phyloP scores from a whole-genome alignment of 2,797 vertebrate species.

The Galago senegalensis region DNA sequence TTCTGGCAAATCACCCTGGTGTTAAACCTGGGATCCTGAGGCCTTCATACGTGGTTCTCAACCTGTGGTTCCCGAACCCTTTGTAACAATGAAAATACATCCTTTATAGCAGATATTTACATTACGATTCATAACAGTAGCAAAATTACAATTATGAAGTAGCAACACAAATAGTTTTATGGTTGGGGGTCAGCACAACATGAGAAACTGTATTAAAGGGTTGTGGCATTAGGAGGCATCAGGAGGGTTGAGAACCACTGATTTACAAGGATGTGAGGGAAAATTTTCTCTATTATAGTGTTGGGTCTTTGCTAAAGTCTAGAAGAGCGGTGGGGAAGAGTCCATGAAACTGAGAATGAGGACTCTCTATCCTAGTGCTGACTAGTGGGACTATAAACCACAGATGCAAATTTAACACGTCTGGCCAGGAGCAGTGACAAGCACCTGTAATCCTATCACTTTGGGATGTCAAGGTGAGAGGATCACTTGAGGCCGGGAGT shows the following conservation, averaged over 20 bases:
- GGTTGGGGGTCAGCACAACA: no score
- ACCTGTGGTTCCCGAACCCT: no score
- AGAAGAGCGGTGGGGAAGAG: not conserved
- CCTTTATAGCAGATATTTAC: no score
- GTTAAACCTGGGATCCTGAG: not conserved
- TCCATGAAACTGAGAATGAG: not conserved
- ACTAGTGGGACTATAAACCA: not conserved
- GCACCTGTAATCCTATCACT: not conserved
- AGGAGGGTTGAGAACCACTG: no score
- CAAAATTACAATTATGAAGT: no score
- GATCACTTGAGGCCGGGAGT: not conserved
- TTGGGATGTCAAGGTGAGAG: not conserved
- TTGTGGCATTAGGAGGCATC: no score
- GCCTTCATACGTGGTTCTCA: not conserved
- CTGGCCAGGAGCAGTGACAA: not conserved
- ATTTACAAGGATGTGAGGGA: not conserved
- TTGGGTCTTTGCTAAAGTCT: not conserved
- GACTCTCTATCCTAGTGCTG: not conserved
- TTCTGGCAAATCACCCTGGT: not conserved
- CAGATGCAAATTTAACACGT: not conserved
- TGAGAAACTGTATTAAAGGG: no score
- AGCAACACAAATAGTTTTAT: no score
- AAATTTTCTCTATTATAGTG: not conserved
- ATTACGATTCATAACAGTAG: no score
- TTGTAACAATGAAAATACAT: no score